Evolutionary conservation across 2,113 vertebrate species (phyloP).

Genomic region (Salvelinus fontinalis): DNA sequence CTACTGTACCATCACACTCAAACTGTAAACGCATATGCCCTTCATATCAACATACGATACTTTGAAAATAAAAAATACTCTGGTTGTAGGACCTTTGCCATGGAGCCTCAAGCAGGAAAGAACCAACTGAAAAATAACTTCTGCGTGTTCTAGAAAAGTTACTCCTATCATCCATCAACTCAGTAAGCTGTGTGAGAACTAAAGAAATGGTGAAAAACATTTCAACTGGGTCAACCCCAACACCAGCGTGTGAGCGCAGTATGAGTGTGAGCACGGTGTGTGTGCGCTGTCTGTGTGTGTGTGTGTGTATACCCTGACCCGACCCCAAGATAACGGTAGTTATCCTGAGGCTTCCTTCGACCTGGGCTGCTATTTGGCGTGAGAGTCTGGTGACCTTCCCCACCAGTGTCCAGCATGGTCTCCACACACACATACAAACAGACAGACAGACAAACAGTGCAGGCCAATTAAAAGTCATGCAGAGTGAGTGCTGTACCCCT

Average conservation of each 20-base stretch:
- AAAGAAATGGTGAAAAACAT: conserved; percentile 6
- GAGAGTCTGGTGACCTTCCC: conserved; percentile 7
- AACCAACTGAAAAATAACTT: too few relatives aligned
- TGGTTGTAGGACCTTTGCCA: too few relatives aligned
- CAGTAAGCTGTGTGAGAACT: not conserved
- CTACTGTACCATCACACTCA: not conserved
- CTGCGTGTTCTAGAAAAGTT: too few relatives aligned
- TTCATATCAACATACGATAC: too few relatives aligned
- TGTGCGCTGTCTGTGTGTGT: not conserved
- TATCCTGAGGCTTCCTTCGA: not conserved
- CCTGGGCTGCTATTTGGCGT: not conserved
- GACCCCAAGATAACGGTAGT: not conserved
- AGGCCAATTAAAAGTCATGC: conserved; percentile 19
- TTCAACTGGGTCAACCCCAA: too few relatives aligned
- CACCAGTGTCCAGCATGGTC: not conserved
- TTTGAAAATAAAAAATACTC: too few relatives aligned
- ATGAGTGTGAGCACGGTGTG: not conserved
- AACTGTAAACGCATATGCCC: not conserved
- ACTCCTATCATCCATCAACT: too few relatives aligned
- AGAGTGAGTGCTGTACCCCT: conserved; percentile 1
- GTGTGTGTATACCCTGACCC: not conserved
- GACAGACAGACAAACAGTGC: too few relatives aligned
- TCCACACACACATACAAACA: not conserved
- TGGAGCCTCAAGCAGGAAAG: too few relatives aligned
- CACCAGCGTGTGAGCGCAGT: not conserved